Evolutionary conservation across 2,888 invertebrate genomes (phyloP), one percentile per base, ranked within the genome.

Genomic region (Apotomis turbidana): DNA sequence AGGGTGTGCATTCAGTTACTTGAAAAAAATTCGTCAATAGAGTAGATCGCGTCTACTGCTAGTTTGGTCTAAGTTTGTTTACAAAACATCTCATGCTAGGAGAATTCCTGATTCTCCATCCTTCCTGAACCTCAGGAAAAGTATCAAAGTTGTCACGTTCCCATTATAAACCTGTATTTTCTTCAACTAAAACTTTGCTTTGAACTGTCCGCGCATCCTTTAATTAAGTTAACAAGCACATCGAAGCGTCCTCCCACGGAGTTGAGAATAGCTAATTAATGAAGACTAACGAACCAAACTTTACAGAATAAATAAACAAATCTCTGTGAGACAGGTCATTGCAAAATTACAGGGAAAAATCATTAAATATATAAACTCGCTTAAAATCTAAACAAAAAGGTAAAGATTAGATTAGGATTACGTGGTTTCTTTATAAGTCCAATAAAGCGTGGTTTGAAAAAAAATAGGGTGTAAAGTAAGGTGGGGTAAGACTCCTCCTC

Each of bases 221-320:
- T 44, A 44, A 64, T 27, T 44, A 55, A 64, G 15, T 44, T 55
- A 64, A 55, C 62, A 52, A 55, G 66, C 54, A 12, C 12, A 8
- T n/a, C 36, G n/a, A 8, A 66, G 6, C 15, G 15, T 27, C 9
- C 10, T 49, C 64, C 63, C 64, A 55, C 61, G 0, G 44, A 55
- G 44, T 54, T 55, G 46, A 44, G 55, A 64, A 55, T 64, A 55
- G 4, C 44, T 4, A 55, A 44, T 55, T 55, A 12, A 66, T 66
- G 27, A 66, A 27, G 5, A 3, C 41, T 57, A 66, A 57, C 55
- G 5, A 57, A 57, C 46, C 38, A 57, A 49, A 66, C 44, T 57
- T 46, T 44, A 0, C 54, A 27, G 12, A 36, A 44, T 44, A 55
- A 66, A 66, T 46, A 46, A 41, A 64, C 41, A 15, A 41, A 41